Conservation (phyloP, 1,140 invertebrate species). For the Teleogryllus occipitalis region DNA sequence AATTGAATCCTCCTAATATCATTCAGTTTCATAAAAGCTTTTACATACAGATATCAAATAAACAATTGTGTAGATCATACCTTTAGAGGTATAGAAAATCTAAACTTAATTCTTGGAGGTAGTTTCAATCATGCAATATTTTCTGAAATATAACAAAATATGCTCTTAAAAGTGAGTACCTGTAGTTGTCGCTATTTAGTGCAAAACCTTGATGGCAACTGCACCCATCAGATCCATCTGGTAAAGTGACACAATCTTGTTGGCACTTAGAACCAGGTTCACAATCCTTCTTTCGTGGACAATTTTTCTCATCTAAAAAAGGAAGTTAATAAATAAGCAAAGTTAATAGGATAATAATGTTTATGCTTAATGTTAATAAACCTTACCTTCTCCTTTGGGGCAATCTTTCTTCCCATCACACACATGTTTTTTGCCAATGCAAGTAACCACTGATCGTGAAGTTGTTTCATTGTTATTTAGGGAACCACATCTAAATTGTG, state of each 20-base stretch:
- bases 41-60: too few relatives aligned
- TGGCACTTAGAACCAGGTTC: slow-evolving; percentile 53
- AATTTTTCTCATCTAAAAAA: slow-evolving; percentile 59
- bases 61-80: too few relatives aligned
- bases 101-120: too few relatives aligned
- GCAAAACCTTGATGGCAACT: slow-evolving; percentile 69
- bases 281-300: slow-evolving; percentile 61
- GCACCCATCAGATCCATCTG: slow-evolving; percentile 56
- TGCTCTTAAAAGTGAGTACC: slow-evolving; percentile 36
- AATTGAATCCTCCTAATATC: too few relatives aligned
- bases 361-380: neutral
- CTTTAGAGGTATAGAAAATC: too few relatives aligned
- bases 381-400: slow-evolving; percentile 50
- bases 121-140: too few relatives aligned
- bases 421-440: slow-evolving; percentile 62
- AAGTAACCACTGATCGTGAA: slow-evolving; percentile 36
- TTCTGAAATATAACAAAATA: too few relatives aligned
- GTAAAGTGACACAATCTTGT: slow-evolving; percentile 59
- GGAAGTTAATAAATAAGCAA: neutral
- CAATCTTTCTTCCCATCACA: slow-evolving; percentile 72
- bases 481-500: slow-evolving; percentile 56
- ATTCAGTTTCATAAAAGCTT: too few relatives aligned
- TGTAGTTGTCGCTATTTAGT: slow-evolving; percentile 55
- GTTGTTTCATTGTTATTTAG: slow-evolving; percentile 40
- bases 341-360: neutral